phyloP scores from a whole-genome alignment of 2,797 vertebrate species.

The Masticophis lateralis region DNA sequence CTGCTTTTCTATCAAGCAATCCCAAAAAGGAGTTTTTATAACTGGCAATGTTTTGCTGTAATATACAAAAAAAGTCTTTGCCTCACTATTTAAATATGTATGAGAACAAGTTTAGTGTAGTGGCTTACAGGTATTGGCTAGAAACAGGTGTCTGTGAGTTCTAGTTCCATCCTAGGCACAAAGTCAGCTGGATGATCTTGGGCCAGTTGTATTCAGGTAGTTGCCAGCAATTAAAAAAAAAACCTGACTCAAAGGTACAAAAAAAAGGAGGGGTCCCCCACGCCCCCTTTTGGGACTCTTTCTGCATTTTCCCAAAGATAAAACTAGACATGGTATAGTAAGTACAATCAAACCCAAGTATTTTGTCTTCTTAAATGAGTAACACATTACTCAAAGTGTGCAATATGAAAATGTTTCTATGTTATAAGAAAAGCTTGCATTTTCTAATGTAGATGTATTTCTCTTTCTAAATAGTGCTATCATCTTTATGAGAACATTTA shows the following conservation, averaged over 20 bases:
- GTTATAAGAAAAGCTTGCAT: background rate
- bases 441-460: background rate
- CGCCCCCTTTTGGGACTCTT: background rate
- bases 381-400: no score
- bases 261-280: accelerated
- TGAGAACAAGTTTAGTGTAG: background rate
- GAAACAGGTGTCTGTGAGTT: background rate
- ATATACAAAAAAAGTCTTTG: background rate
- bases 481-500: background rate
- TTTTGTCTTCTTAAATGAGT: no score
- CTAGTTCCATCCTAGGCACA: background rate
- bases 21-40: background rate
- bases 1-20: background rate
- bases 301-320: background rate
- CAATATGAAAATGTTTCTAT: background rate
- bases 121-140: background rate
- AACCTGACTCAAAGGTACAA: background rate
- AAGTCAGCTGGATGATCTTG: background rate
- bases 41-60: background rate
- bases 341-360: background rate
- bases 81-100: background rate
- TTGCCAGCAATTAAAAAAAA: background rate
- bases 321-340: background rate
- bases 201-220: background rate
- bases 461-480: background rate